Base-by-base conservation (phyloP, 1,140 invertebrate genomes). In the Bombus waltoni region DNA sequence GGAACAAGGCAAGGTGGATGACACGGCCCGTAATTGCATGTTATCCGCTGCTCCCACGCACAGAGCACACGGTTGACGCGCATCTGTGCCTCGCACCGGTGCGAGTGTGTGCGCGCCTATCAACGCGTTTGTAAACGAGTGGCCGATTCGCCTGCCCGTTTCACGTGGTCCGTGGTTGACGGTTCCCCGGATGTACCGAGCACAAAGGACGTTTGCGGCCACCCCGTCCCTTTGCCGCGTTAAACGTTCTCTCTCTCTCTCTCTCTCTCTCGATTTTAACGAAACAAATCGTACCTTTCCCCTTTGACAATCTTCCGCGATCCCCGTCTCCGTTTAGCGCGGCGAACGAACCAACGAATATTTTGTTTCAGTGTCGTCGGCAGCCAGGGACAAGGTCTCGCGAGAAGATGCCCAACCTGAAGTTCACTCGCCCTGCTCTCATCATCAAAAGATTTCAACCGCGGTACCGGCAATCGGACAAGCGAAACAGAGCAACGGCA, bases 1-100 rank as follows among this genome's bases (percentile, higher is more conserved):
- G 91, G 89, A 94, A 92, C 93, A 93, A 94, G 93, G 93, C 92
- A 94, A 94, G 92, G 93, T 92, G 86, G 94, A 94, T 94, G 94
- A 94, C 94, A 94, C 92, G 93, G 93, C 91, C 93, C 93, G 93
- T 94, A 94, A 94, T 94, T 94, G 94, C 94, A 94, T 94, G 93
- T 94, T 94, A 94, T 92, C 92, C 92, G 90, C 88, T 91, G 90
- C 89, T 84, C 86, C 91, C 89, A 87, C 83, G 87, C 87, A 88
- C 85, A 84, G 86, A 85, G 79, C 87, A 87, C 83, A 87, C 83
- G 86, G 85, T 90, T 86, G 81, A 81, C 81, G 83, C 77, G 75
- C 57, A 75, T 68, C 85, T 66, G 73, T 79, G 71, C 76, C 38
- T 28, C 79, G 62, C 57, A 15, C 59, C 79, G 32, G 4, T 38